Conservation (phyloP, 1,140 invertebrate genomes). For the Goniozus legneri region DNA sequence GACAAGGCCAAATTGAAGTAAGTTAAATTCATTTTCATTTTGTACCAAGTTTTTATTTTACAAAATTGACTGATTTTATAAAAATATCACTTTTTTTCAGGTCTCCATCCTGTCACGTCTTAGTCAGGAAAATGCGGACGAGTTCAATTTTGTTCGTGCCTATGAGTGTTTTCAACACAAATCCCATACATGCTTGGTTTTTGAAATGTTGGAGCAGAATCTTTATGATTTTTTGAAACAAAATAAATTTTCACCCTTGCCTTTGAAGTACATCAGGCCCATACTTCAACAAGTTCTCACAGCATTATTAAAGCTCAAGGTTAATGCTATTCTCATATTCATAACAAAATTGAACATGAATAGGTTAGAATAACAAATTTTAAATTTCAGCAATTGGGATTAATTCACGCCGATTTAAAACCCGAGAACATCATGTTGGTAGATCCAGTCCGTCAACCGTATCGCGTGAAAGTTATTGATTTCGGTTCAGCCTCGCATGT, state of each 20-base stretch:
- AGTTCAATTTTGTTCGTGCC: slow-evolving; percentile 99
- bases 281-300: slow-evolving; percentile 98
- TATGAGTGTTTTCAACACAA: slow-evolving; percentile 99
- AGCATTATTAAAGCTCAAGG: slow-evolving; percentile 95
- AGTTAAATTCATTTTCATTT: slow-evolving; percentile 18
- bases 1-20: slow-evolving; percentile 99
- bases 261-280: slow-evolving; percentile 96
- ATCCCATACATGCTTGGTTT: slow-evolving; percentile 98
- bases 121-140: slow-evolving; percentile 99
- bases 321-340: slow-evolving; percentile 16
- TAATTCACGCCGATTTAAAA: slow-evolving; percentile 99
- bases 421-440: slow-evolving; percentile 99
- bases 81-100: slow-evolving; percentile 45
- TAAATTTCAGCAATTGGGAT: slow-evolving; percentile 80
- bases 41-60: slow-evolving; percentile 3
- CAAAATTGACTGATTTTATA: slow-evolving; percentile 4
- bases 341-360: not conserved
- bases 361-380: not conserved
- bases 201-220: slow-evolving; percentile 99
- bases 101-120: slow-evolving; percentile 94
- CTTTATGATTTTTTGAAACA: slow-evolving; percentile 99
- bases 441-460: slow-evolving; percentile 95
- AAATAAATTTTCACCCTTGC: slow-evolving; percentile 98
- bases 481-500: slow-evolving; percentile 99
- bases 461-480: slow-evolving; percentile 97